Evolutionary conservation across 2,888 invertebrate species (phyloP), one percentile per base, ranked within the genome.

Genomic region (Diplolepis rosae): DNA sequence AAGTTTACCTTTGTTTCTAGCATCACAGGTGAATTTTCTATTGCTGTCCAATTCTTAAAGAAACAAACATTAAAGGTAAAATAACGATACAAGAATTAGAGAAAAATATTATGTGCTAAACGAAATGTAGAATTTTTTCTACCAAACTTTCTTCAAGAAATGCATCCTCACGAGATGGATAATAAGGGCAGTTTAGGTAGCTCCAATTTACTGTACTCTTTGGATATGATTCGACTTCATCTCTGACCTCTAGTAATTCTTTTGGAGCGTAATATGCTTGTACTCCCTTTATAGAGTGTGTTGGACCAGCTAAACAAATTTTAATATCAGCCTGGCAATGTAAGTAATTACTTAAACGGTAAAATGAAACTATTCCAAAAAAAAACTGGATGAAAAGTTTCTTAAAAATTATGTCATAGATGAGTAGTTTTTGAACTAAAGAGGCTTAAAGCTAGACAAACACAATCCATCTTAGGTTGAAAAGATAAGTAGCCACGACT

Each of bases 171-270:
- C 52, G 48, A 0, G 89, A 89, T 1, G 84, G 84, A 69, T 87
- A 83, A 69, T 86, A 77, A 39, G 86, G 87, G 75, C 92, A 92
- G 3, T 89, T 88, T 24, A 88, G 85, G 75, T 90, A 92, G 7
- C 77, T 84, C 92, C 93, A 94, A 4, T 87, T 84, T 5, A 94
- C 89, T 0, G 86, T 80, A 0, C 94, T 91, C n/a, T 82, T 69
- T 0, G 94, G 94, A 85, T 90, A 91, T 1, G 92, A 92, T 15
- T 88, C 86, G 1, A 91, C 91, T 7, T 81, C 81, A 80, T 94
- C 94, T 13, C 84, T 81, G 4, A 93, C 82, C 28, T 83, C 83
- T 0, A 87, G 90, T 7, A 82, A 82, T 42, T 86, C 83, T n/a
- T 90, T 89, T 4, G 88, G 84, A 48, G 89, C 82, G 69, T 92